Base-by-base conservation (phyloP, 1,140 invertebrate species). In the Archivesica marissinica region DNA sequence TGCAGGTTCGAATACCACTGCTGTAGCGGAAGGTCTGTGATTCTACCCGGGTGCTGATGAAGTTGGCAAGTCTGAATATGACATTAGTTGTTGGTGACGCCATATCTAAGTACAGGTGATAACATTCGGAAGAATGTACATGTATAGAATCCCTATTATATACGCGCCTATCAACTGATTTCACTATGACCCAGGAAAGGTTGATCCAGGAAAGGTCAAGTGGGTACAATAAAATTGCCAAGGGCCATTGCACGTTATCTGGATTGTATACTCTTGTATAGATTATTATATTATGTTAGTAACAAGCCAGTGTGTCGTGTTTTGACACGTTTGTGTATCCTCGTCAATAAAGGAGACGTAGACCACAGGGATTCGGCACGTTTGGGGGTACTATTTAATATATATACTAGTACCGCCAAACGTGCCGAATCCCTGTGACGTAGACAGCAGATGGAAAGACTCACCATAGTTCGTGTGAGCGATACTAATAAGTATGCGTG, bases 141-240 rank as follows among this genome's bases (percentile, higher is more conserved):
- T n/a, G n/a, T n/a, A n/a, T n/a, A n/a, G n/a, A n/a, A n/a, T n/a
- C n/a, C n/a, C n/a, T n/a, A n/a, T n/a, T n/a, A n/a, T n/a, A n/a
- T n/a, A n/a, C n/a, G n/a, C n/a, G n/a, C n/a, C n/a, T n/a, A n/a
- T n/a, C n/a, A n/a, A 54, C 3, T 59, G 56, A 4, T 59, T 59
- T 17, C n/a, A 59, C 33, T 11, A 59, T 59, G 56, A 59, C 56
- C 56, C 33, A 59, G 33, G 17, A 59, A 59, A 4, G 56, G 39
- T 44, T 9, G 52, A 56, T 23, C 52, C 20, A 56, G 20, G 6
- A 56, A 56, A 56, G 52, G 52, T 56, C 39, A 66, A 66, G 64
- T 28, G 28, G 64, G 4, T 7, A 20, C 25, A 74, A 74, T 74
- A 74, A 74, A 74, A 28, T 74, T 74, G 70, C 47, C 70, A 74